phyloP scores from a whole-genome alignment of 2,797 vertebrate species.

The Uromys caudimaculatus region DNA sequence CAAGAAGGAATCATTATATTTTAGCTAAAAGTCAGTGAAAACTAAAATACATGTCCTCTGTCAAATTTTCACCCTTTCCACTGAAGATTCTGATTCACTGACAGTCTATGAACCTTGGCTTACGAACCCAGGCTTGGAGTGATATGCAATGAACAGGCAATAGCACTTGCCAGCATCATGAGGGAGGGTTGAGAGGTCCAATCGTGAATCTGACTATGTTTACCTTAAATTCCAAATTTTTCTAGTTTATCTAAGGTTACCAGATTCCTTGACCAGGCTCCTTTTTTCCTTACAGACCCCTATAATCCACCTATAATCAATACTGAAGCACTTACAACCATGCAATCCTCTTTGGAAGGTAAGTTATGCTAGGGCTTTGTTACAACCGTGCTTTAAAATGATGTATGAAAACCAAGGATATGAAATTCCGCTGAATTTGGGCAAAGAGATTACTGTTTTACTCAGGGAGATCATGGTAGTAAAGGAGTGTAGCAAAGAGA shows the following conservation, averaged over 20 bases:
- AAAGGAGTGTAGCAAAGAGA: background rate
- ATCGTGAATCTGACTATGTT: background rate
- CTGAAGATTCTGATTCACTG: background rate
- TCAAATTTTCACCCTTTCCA: background rate
- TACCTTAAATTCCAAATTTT: background rate
- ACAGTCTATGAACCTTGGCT: background rate
- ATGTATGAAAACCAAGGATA: background rate
- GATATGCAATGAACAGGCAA: slow-evolving; percentile 5
- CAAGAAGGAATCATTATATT: slow-evolving; percentile 35
- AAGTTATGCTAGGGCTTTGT: slow-evolving; percentile 26
- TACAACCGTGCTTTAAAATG: background rate
- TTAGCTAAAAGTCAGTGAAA: slow-evolving; percentile 6
- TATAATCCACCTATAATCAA: slow-evolving; percentile 10
- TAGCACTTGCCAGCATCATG: background rate
- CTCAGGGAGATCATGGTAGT: background rate
- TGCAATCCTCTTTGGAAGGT: slow-evolving; percentile 22
- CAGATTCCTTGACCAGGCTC: background rate
- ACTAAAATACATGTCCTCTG: background rate
- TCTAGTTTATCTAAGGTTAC: background rate
- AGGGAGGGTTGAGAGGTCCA: background rate
- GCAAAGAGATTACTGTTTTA: background rate
- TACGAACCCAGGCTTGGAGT: background rate
- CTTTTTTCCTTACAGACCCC: slow-evolving; percentile 50
- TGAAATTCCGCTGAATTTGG: background rate
- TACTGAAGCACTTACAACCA: slow-evolving; percentile 48